phyloP scores from a whole-genome alignment of 2,888 invertebrate genomes.

The Micoletzkya japonica region DNA sequence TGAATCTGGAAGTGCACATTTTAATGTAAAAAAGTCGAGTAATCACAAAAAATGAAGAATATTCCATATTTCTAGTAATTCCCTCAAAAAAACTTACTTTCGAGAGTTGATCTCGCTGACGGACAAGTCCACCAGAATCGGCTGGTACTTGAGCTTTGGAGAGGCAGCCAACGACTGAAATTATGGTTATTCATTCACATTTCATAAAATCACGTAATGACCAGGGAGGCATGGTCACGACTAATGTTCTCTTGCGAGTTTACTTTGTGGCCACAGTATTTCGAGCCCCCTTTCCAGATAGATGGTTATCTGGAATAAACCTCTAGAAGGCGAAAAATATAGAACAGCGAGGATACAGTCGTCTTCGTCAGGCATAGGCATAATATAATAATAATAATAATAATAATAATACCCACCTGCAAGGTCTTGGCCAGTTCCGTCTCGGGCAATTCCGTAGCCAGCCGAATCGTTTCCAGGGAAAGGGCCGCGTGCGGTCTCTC shows the following conservation, averaged over 20 bases:
- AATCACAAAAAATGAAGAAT: neutral
- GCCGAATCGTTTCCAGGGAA: conserved; percentile 90
- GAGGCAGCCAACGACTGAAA: conserved; percentile 85
- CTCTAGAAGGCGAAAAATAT: too few relatives aligned
- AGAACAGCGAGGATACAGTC: too few relatives aligned
- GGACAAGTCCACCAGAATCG: conserved; percentile 78
- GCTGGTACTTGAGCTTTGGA: conserved; percentile 91
- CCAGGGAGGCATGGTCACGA: too few relatives aligned
- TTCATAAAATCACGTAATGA: neutral
- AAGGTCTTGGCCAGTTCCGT: conserved; percentile 89
- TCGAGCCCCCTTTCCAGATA: too few relatives aligned
- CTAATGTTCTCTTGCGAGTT: too few relatives aligned
- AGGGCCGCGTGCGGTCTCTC: conserved; percentile 82
- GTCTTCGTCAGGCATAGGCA: too few relatives aligned
- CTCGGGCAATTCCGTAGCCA: conserved; percentile 95
- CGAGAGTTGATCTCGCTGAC: too few relatives aligned
- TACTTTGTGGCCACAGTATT: too few relatives aligned
- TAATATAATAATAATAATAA: too few relatives aligned
- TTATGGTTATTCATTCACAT: conserved; percentile 6
- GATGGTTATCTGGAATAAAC: too few relatives aligned
- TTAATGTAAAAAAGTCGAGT: neutral
- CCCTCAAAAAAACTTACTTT: neutral
- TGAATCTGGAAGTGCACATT: conserved; percentile 5
- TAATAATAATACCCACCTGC: conserved; percentile 70
- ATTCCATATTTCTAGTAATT: neutral